These are phyloP conservation scores for Siniperca undulata DNA, from an alignment of 2,797 vertebrate species.

Conservation along the genomic window DNA sequence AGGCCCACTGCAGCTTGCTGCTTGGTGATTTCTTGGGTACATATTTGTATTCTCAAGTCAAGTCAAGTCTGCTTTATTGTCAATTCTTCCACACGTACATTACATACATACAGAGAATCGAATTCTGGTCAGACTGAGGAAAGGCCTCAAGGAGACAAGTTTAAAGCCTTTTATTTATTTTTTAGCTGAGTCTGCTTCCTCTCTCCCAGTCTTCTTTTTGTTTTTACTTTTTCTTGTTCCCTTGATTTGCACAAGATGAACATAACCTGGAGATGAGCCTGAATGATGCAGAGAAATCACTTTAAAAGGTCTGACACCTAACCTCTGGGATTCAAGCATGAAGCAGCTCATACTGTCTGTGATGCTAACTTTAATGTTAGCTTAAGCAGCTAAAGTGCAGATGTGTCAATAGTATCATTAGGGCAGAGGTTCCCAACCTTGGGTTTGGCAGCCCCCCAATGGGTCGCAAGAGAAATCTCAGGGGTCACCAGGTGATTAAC, in stretches of 20 bases:
- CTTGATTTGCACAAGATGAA: background rate
- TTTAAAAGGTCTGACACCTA: background rate
- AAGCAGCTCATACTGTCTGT: background rate
- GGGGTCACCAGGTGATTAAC: no score
- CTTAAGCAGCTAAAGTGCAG: background rate
- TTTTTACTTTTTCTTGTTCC: background rate
- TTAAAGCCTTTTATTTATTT: background rate
- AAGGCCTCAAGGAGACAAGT: conserved; percentile 44
- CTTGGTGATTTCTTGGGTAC: conserved; percentile 13
- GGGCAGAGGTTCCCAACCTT: background rate
- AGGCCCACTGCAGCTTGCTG: conserved; percentile 37
- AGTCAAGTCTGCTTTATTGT: no score
- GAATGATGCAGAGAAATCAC: no score
- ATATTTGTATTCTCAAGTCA: conserved; percentile 53
- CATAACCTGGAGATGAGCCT: background rate
- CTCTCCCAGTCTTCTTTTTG: background rate
- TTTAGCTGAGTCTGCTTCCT: background rate
- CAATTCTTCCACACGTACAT: no score
- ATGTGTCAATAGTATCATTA: background rate
- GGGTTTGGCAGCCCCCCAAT: background rate
- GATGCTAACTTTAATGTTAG: background rate
- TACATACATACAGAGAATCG: no score
- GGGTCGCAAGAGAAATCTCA: background rate
- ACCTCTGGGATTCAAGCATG: background rate
- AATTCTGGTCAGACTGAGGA: conserved; percentile 53